Conservation (phyloP, 37 sponge, comb jelly and placozoan genomes). For the Agelas oroides region DNA sequence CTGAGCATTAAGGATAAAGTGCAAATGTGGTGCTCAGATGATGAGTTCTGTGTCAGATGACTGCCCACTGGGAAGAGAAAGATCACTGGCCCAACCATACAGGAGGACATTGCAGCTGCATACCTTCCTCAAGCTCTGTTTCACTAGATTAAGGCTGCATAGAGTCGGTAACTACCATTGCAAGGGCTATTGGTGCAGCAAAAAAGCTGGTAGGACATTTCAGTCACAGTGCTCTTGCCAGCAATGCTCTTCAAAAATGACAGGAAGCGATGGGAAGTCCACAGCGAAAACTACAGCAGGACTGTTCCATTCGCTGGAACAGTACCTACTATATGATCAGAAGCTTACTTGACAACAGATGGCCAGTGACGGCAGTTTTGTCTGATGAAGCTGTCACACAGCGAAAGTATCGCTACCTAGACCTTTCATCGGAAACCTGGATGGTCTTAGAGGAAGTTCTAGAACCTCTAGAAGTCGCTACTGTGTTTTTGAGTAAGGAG, state of each 20-base stretch:
- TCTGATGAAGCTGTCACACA: slow-evolving; percentile 45
- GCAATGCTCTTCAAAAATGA: neutral
- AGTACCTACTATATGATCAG: slow-evolving; percentile 12
- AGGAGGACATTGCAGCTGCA: too few species aligned
- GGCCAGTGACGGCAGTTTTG: slow-evolving; percentile 42
- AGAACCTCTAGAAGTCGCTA: slow-evolving; percentile 15
- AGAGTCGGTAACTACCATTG: too few species aligned
- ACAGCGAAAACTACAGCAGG: slow-evolving; percentile 19
- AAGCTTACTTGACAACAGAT: slow-evolving; percentile 25
- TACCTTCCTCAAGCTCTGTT: too few species aligned
- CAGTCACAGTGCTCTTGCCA: slow-evolving; percentile 35
- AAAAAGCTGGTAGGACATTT: slow-evolving; percentile 36
- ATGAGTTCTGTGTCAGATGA: too few species aligned
- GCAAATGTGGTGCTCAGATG: too few species aligned
- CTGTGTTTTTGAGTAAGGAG: slow-evolving; percentile 21
- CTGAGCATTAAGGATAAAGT: too few species aligned
- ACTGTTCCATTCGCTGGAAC: slow-evolving; percentile 38
- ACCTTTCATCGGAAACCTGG: slow-evolving; percentile 27
- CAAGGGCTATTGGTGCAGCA: slow-evolving; percentile 14
- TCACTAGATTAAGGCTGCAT: too few species aligned
- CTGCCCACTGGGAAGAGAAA: too few species aligned
- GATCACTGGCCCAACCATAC: too few species aligned
- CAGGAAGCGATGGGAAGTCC: slow-evolving; percentile 43
- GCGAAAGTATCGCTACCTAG: slow-evolving; percentile 9
- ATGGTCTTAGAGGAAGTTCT: neutral